phyloP scores from a whole-genome alignment of 2,797 vertebrate species.

The Sphaeramia orbicularis region DNA sequence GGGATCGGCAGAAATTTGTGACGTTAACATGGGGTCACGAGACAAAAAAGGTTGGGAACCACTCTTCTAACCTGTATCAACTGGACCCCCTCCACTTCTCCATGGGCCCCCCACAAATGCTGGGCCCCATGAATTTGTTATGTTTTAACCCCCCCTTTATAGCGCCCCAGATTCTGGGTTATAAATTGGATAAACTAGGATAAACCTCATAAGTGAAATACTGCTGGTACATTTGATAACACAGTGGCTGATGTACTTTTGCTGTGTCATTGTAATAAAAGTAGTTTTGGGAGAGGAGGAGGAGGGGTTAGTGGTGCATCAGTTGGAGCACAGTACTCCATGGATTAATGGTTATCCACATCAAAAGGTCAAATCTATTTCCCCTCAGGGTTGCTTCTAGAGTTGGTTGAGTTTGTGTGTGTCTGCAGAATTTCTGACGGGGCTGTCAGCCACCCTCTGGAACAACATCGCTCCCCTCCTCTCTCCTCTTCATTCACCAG shows the following conservation, averaged over 20 bases:
- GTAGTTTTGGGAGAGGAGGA: background rate
- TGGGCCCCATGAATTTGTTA: no score
- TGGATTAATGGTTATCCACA: constrained; percentile 41
- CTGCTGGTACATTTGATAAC: background rate
- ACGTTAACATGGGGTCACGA: no score
- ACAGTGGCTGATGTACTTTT: background rate
- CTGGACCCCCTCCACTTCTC: no score
- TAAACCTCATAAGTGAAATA: no score
- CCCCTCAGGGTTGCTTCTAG: constrained; percentile 20
- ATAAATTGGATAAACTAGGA: background rate
- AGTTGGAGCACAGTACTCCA: constrained; percentile 25
- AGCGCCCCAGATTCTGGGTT: background rate
- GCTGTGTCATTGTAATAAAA: background rate
- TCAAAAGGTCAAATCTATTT: constrained; percentile 53
- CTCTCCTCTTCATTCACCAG: constrained; percentile 30
- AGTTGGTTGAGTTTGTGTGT: constrained; percentile 31
- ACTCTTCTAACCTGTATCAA: no score
- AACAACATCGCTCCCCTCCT: background rate
- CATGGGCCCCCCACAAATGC: no score
- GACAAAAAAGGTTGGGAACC: no score
- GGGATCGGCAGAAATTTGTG: no score
- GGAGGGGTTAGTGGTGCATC: background rate
- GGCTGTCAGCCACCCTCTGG: constrained; percentile 22
- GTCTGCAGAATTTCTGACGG: constrained; percentile 62
- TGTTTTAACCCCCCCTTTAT: no score